phyloP scores from a whole-genome alignment of 2,888 invertebrate genomes.

The Tridacna gigas region DNA sequence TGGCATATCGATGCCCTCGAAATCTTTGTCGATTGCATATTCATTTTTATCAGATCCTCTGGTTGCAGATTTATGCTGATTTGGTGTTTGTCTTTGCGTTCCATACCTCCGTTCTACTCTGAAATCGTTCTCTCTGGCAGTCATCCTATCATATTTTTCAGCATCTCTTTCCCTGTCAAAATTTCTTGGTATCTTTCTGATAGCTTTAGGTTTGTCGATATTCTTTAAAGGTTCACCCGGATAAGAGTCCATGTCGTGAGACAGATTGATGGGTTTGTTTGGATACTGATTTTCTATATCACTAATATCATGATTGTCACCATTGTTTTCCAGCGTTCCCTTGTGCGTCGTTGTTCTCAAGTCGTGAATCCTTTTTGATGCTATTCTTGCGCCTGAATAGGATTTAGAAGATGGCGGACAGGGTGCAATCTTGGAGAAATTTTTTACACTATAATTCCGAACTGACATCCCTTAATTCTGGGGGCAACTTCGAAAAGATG shows the following conservation, averaged over 20 bases:
- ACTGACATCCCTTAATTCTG: slow-evolving; percentile 40
- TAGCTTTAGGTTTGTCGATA: slow-evolving; percentile 8
- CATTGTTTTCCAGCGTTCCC: background rate
- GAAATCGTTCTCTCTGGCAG: background rate
- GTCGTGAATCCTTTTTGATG: slow-evolving; percentile 10
- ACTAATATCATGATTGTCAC: background rate
- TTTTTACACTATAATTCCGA: slow-evolving; percentile 47
- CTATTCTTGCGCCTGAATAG: slow-evolving; percentile 29
- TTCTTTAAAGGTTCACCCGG: no score
- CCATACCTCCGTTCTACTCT: background rate
- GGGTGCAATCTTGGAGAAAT: slow-evolving; percentile 49
- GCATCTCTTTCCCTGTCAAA: background rate
- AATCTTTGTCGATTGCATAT: background rate
- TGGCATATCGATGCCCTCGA: background rate
- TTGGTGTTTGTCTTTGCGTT: background rate
- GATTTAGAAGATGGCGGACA: slow-evolving; percentile 34
- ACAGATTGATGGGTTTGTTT: background rate
- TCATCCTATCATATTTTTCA: background rate
- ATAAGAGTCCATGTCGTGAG: background rate
- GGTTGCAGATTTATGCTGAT: background rate
- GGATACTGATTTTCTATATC: slow-evolving; percentile 19
- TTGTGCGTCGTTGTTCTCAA: background rate
- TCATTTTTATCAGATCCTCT: background rate
- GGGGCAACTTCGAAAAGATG: no score
- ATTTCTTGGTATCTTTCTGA: background rate